Conservation (phyloP, 2,888 invertebrate species). For the Steinernema hermaphroditum region DNA sequence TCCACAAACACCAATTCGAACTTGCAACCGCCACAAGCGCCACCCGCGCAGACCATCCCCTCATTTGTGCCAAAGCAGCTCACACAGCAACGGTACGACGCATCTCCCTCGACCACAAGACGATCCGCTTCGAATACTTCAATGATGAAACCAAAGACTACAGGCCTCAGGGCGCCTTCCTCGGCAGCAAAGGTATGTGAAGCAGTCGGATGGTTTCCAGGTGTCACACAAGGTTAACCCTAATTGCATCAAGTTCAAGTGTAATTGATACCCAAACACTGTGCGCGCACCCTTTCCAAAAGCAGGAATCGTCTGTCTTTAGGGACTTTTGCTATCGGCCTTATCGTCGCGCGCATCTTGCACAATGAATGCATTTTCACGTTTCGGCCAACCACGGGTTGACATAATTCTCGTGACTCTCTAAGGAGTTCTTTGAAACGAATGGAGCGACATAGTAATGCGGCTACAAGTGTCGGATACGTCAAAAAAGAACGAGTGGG, state of each 20-base stretch:
- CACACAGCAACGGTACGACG: conserved; percentile 13
- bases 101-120: conserved; percentile 11
- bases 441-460: background rate
- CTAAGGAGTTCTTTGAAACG: conserved; percentile 10
- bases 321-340: background rate
- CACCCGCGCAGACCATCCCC: conserved; percentile 23
- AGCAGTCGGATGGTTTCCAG: background rate
- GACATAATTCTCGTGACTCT: conserved; percentile 7
- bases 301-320: too few species aligned
- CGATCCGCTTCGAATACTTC: conserved; percentile 15
- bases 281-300: background rate
- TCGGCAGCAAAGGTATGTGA: conserved; percentile 10
- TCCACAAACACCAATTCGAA: conserved; percentile 5
- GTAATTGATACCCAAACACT: background rate
- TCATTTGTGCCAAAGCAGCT: conserved; percentile 15
- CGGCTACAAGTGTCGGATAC: background rate
- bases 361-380: background rate
- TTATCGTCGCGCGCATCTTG: conserved; percentile 24
- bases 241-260: conserved; percentile 3
- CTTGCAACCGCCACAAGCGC: conserved; percentile 7
- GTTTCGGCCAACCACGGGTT: conserved; percentile 22
- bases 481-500: background rate
- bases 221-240: background rate
- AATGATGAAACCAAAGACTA: background rate
- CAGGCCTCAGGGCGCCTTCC: background rate